Evolutionary conservation across 2,113 vertebrate genomes (phyloP).

Genomic region (Machaerirhynchus nigripectus): DNA sequence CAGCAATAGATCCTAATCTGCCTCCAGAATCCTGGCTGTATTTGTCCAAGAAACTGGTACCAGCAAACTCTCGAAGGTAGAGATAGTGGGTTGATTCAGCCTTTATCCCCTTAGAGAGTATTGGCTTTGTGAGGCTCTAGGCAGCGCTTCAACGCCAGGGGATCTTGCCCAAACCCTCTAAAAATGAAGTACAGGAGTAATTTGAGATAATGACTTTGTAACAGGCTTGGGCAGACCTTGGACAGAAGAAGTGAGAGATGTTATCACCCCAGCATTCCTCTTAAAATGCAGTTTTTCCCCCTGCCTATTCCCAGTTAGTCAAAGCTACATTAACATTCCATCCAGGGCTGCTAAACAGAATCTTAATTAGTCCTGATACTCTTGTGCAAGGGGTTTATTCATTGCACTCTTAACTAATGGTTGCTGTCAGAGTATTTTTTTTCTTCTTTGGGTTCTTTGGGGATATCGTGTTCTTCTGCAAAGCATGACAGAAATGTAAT

Average conservation of each 20-base stretch:
- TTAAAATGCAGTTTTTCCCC: constrained; percentile 72
- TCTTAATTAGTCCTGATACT: constrained; percentile 82
- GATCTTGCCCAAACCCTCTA: constrained; percentile 70
- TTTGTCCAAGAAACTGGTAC: constrained; percentile 72
- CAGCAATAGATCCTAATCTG: constrained; percentile 71
- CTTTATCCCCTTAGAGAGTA: constrained; percentile 80
- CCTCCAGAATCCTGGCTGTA: constrained; percentile 63
- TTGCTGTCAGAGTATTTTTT: constrained; percentile 70
- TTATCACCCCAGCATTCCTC: constrained; percentile 78
- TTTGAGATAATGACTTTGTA: constrained; percentile 84
- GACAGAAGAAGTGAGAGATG: constrained; percentile 78
- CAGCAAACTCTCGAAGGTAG: constrained; percentile 70
- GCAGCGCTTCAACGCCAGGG: constrained; percentile 69
- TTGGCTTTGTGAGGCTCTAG: constrained; percentile 76
- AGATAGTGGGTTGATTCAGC: constrained; percentile 74
- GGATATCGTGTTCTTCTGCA: constrained; percentile 72
- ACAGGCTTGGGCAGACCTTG: constrained; percentile 77
- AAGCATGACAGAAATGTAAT: constrained; percentile 75
- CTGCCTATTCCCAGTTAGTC: constrained; percentile 71
- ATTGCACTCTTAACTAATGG: constrained; percentile 72
- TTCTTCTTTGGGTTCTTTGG: constrained; percentile 69
- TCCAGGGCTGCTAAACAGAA: constrained; percentile 78
- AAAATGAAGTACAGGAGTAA: constrained; percentile 76
- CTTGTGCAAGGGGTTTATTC: constrained; percentile 76
- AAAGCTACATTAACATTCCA: constrained; percentile 82